These are phyloP conservation scores for Maniola jurtina DNA, from an alignment of 1,140 invertebrate species.

Conservation along the genomic window DNA sequence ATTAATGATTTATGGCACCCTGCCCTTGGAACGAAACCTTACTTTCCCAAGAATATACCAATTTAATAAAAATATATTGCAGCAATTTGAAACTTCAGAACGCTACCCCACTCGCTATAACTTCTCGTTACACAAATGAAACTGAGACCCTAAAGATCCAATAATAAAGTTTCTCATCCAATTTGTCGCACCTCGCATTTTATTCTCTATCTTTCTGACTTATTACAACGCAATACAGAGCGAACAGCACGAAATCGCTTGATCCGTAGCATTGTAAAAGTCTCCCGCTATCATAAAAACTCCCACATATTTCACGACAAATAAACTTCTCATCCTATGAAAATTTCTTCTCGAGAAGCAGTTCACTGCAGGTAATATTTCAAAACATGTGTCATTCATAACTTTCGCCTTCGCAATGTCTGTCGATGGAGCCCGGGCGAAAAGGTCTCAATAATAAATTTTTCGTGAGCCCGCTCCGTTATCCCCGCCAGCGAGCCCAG, in stretches of 20 bases:
- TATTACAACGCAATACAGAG: slow-evolving; percentile 67
- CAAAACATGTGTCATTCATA: slow-evolving; percentile 79
- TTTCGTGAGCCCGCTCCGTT: slow-evolving; percentile 73
- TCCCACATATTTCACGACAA: slow-evolving; percentile 76
- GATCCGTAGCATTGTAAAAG: slow-evolving; percentile 72
- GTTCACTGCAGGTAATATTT: slow-evolving; percentile 77
- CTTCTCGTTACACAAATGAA: slow-evolving; percentile 26
- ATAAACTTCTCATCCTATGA: slow-evolving; percentile 75
- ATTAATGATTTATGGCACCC: not conserved
- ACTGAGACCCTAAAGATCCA: slow-evolving; percentile 39
- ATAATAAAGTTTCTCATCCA: slow-evolving; percentile 68
- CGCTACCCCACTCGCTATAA: slow-evolving; percentile 19
- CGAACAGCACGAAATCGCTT: slow-evolving; percentile 68
- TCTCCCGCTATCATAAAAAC: slow-evolving; percentile 68
- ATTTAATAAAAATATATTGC: slow-evolving; percentile 17
- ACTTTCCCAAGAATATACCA: not conserved
- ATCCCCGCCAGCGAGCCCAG: slow-evolving; percentile 69
- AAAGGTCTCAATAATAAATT: slow-evolving; percentile 79
- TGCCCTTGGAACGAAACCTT: not conserved
- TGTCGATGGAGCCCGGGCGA: slow-evolving; percentile 75
- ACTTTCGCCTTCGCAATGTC: slow-evolving; percentile 77
- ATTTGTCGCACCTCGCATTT: slow-evolving; percentile 71
- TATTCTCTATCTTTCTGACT: slow-evolving; percentile 57
- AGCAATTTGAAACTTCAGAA: slow-evolving; percentile 12
- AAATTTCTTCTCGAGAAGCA: slow-evolving; percentile 69